Conservation (phyloP, 2,113 vertebrate species). For the Nibea albiflora region DNA sequence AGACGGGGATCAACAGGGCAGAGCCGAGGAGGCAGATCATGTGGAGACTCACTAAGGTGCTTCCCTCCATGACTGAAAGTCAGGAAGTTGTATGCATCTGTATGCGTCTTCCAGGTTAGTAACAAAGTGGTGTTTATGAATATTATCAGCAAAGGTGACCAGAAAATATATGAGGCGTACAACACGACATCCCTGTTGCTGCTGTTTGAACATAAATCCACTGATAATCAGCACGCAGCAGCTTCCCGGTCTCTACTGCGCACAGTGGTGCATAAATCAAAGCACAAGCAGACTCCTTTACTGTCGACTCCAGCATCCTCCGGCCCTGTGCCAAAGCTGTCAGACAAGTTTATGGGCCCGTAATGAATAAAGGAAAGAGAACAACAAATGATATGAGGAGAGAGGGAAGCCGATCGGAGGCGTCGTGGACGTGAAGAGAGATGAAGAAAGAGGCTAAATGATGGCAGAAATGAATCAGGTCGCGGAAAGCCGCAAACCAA, state of each 20-base stretch:
- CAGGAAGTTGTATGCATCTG: neutral
- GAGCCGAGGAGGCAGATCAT: slow-evolving; percentile 9
- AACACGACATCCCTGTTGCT: slow-evolving; percentile 4
- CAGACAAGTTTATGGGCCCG: slow-evolving; percentile 33
- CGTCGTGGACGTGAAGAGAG: neutral
- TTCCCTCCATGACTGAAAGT: neutral
- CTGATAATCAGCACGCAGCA: slow-evolving; percentile 44
- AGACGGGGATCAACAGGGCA: slow-evolving; percentile 8
- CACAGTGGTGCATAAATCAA: slow-evolving; percentile 48
- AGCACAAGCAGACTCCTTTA: slow-evolving; percentile 19
- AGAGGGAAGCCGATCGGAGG: neutral
- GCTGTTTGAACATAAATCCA: slow-evolving; percentile 48
- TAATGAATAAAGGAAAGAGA: slow-evolving; percentile 35
- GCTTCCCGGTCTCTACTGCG: slow-evolving; percentile 29
- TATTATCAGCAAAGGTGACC: slow-evolving; percentile 22
- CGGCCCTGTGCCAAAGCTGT: slow-evolving; percentile 16
- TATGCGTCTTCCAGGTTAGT: neutral
- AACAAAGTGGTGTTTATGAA: slow-evolving; percentile 17
- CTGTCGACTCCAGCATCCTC: slow-evolving; percentile 10
- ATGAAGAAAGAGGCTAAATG: slow-evolving; percentile 24
- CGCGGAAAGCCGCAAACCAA: slow-evolving; percentile 24
- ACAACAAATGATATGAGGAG: slow-evolving; percentile 28
- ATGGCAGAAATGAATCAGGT: slow-evolving; percentile 49
- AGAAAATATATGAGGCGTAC: slow-evolving; percentile 18
- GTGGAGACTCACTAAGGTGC: slow-evolving; percentile 17